These are phyloP conservation scores for Eudyptes chrysolophus DNA, from an alignment of 2,113 vertebrate genomes.

Conservation along the genomic window DNA sequence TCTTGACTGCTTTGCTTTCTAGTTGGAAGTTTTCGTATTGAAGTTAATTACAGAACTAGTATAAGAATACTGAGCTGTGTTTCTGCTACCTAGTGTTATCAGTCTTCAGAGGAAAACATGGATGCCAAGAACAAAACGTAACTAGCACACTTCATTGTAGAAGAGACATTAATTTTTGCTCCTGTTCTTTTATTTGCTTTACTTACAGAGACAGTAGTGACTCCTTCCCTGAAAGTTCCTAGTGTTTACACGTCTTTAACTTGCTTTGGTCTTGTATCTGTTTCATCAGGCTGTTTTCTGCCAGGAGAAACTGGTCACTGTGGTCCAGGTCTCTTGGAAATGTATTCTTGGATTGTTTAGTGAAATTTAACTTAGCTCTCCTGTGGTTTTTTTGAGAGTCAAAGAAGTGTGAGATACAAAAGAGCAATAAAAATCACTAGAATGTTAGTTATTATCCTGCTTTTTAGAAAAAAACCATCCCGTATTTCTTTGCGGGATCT, in stretches of 20 bases:
- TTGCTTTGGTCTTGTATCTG: neutral
- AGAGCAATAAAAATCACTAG: neutral
- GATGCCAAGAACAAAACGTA: neutral
- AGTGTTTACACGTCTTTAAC: neutral
- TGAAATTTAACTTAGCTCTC: neutral
- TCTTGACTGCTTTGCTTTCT: neutral
- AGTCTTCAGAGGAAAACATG: neutral
- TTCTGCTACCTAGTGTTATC: neutral
- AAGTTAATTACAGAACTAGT: neutral
- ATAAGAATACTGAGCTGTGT: neutral
- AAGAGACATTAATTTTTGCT: neutral
- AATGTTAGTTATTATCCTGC: neutral
- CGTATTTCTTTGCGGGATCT: neutral
- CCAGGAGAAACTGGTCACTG: neutral
- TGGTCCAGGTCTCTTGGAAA: neutral
- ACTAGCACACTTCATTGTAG: neutral
- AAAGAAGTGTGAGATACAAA: neutral
- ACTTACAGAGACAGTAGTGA: neutral
- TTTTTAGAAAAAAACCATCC: neutral
- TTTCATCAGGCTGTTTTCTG: neutral
- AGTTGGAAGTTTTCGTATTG: neutral
- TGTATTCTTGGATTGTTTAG: neutral
- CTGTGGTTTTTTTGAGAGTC: neutral
- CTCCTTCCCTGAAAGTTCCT: neutral
- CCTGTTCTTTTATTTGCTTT: neutral